Base-by-base conservation (phyloP, 2,797 vertebrate genomes). In the Tauraco hartlaubi region DNA sequence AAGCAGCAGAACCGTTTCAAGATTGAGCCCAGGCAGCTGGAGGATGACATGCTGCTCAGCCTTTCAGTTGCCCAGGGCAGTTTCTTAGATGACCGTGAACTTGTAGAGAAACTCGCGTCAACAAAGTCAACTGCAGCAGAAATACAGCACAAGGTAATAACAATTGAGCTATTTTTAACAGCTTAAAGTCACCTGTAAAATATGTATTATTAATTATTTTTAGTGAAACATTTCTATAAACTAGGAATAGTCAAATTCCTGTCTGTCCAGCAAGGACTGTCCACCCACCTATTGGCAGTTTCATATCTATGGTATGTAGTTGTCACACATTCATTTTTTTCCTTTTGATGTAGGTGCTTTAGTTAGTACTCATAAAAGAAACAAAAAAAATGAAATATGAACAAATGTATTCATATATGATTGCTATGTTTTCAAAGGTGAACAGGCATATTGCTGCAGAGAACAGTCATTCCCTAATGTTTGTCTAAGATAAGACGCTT, bases 1-100 rank as follows among this genome's bases (percentile, higher is more conserved):
- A 98, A 97, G 62, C 98, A 99, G 88, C 99, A 99, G 92, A 99
- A 99, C 43, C 18, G 97, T 96, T 99, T 99, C 87, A 99, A 98
- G 97, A 98, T 98, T 72, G 98, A 99, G 76, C 98, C 99, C 35
- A 98, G 98, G 87, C 95, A 81, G 23, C 92, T 99, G 80, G 99
- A 99, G 77, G 98, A 98, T 3, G 98, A 98, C 67, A 94, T 98
- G 61, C 95, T 99, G 59, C 98, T 98, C 89, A 97, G 96, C 39
- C 98, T 99, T 19, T 99, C 98, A 48, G 96, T 97, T 7, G 98
- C 99, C 9, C 85, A 98, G 13, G 98, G 98, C 55, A 97, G 97
- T 96, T 99, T 99, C 90, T 96, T 99, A 33, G 98, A 96, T 3
- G 89, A 98, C 93, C 98, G 97, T 16, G 97, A 98, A 75, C 97